Evolutionary conservation across 1,140 invertebrate species (phyloP), one percentile per base, ranked within the genome.

Genomic region (Idris sp.): DNA sequence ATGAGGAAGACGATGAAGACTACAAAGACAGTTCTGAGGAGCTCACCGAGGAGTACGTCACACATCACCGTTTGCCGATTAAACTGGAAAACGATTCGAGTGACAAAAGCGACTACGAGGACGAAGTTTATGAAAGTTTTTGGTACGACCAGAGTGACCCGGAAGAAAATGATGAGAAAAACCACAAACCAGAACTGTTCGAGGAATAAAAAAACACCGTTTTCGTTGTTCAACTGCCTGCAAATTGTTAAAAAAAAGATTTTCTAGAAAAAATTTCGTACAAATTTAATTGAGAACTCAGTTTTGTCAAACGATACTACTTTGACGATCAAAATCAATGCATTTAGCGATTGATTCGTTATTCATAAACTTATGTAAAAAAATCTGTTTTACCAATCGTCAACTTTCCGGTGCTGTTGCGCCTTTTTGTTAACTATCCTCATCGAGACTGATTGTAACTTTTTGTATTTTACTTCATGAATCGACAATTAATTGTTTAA

Each of bases 261-360:
- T 13, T n/a, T n/a, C n/a, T n/a, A n/a, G n/a, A n/a, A n/a, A 6
- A 10, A 15, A 44, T 28, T 10, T 38, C 28, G 46, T 19, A 22
- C 13, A 2, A 44, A 33, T 35, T 58, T 44, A 16, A 22, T 22
- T 6, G 19, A 22, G 19, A 22, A 22, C 9, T 33, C 6, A 40
- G 22, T 18, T 38, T 36, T 9, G 18, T 35, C 7, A 6, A 38
- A 15, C 28, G 9, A 7, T 22, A 22, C 19, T 26, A 11, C 38
- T 49, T 8, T 49, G 2, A 31, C 6, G 5, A 5, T 43, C 26
- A 8, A 40, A 19, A 31, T 7, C 14, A 56, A 41, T 56, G 26
- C 54, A 71, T 71, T 69, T 69, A 69, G 53, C 15, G 15, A 53
- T 59, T n/a, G 14, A 51, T 49, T 58, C 7, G 26, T 67, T n/a